Percentiles rank a stretch among this genome's conserved stretches.
phyloP scores from a whole-genome alignment of 2,797 vertebrate species.

The Bradypodion pumilum region DNA sequence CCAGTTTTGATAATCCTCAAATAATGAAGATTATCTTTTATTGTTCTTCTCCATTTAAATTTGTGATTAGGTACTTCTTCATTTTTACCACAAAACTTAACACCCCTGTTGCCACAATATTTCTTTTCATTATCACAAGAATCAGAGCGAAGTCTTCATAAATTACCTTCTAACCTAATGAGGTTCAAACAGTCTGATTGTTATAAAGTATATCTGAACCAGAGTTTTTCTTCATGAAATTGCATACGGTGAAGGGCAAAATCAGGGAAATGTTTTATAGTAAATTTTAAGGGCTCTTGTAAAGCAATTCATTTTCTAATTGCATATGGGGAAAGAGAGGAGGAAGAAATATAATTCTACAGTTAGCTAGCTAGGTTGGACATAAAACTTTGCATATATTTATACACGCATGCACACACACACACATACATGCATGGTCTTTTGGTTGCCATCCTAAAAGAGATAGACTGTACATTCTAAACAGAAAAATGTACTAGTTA shows the following conservation, averaged over 20 bases:
- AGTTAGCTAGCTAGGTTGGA: neutral
- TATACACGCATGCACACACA: neutral
- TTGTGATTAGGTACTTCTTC: slow-evolving; percentile 5
- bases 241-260: neutral
- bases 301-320: neutral
- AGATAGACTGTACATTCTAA: too few species aligned
- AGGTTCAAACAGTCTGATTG: neutral
- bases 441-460: too few species aligned
- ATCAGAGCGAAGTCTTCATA: neutral
- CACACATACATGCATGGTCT: neutral
- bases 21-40: slow-evolving; percentile 10
- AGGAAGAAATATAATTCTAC: accelerated
- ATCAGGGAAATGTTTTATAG: neutral
- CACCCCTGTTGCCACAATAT: neutral
- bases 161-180: neutral
- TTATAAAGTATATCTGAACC: neutral
- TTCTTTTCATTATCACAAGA: neutral
- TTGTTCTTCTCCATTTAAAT: slow-evolving; percentile 23
- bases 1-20: neutral
- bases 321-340: neutral
- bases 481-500: too few species aligned
- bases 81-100: slow-evolving; percentile 8
- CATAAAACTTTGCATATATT: neutral
- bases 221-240: neutral
- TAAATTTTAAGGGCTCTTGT: neutral